Percentiles rank a stretch among this genome's conserved stretches.
Evolutionary conservation across 2,113 vertebrate species (phyloP).

Genomic region (Pithys albifrons): DNA sequence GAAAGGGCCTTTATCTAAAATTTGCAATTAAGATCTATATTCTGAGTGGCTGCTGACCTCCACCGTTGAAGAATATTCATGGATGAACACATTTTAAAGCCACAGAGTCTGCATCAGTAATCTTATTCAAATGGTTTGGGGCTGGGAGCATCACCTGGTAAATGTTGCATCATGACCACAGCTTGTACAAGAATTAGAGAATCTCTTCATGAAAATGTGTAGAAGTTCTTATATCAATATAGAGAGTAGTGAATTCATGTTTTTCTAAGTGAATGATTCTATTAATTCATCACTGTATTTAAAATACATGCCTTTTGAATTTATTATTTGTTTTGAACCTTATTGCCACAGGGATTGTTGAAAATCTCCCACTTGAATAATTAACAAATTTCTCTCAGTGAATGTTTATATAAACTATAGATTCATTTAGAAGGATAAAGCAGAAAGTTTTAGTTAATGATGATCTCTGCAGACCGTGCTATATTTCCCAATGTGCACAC

Average conservation of each 20-base stretch:
- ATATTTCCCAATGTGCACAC: not conserved
- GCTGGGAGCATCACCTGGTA: not conserved
- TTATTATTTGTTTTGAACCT: not conserved
- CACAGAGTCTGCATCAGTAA: not conserved
- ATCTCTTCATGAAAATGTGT: not conserved
- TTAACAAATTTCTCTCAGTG: not conserved
- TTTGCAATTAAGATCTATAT: not conserved
- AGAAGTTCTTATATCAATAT: not conserved
- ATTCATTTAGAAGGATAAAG: not conserved
- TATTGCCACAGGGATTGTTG: not conserved
- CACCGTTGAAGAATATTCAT: not conserved
- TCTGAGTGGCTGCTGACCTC: not conserved
- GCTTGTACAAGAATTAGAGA: not conserved
- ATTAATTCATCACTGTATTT: not conserved
- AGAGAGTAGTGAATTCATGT: not conserved
- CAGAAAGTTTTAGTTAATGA: not conserved
- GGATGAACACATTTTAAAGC: not conserved
- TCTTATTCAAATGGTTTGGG: not conserved
- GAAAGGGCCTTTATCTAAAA: not conserved
- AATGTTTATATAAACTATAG: not conserved
- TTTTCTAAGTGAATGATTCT: not conserved
- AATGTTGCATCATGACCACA: not conserved
- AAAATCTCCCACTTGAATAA: not conserved
- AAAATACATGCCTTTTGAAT: not conserved
- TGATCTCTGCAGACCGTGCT: not conserved